Evolutionary conservation across 2,113 vertebrate species (phyloP).

Genomic region (Pachyramphus minor): DNA sequence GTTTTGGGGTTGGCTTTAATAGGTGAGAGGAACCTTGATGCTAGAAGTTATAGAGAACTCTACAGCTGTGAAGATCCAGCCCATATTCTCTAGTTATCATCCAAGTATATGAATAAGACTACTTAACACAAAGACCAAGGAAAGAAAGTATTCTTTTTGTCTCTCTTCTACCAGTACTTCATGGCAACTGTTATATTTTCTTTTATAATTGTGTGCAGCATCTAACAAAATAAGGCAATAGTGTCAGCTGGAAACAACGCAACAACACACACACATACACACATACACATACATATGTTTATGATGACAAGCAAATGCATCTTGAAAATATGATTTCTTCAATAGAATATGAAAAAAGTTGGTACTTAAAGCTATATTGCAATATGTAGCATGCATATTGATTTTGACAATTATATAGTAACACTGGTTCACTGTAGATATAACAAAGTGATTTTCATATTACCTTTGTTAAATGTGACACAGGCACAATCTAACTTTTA

Average conservation of each 20-base stretch:
- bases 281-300: background rate
- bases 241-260: background rate
- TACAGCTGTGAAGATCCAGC: background rate
- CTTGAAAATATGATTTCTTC: constrained; percentile 11
- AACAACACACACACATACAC: background rate
- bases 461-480: constrained; percentile 22
- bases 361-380: background rate
- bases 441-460: constrained; percentile 4
- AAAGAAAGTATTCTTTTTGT: background rate
- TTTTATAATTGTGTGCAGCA: background rate
- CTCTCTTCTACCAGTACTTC: background rate
- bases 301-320: background rate
- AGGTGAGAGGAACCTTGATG: background rate
- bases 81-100: background rate
- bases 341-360: background rate
- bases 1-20: background rate
- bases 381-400: background rate
- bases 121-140: background rate
- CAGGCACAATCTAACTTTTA: background rate
- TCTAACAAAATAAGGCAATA: background rate
- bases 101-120: background rate
- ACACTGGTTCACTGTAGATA: background rate
- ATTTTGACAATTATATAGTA: background rate
- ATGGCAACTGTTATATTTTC: background rate
- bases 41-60: background rate